A percentile compares a stretch with the other conserved stretches of the same genome.
Evolutionary conservation across 2,113 vertebrate species (phyloP).

Genomic region (Conger conger): DNA sequence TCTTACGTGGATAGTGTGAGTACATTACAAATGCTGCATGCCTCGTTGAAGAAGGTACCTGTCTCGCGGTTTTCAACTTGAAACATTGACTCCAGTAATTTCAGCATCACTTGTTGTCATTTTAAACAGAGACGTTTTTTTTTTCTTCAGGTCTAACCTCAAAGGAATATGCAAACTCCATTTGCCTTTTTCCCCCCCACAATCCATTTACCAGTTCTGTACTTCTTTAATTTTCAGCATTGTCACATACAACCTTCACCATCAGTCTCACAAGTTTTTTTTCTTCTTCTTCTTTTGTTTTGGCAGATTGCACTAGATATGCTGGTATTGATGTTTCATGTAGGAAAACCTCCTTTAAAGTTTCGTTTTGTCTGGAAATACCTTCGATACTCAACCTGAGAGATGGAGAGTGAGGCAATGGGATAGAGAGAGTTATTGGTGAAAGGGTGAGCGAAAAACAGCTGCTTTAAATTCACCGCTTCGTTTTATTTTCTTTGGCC

Average conservation of each 20-base stretch:
- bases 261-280: conserved; percentile 17
- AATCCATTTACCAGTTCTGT: conserved; percentile 27
- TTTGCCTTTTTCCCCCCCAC: conserved; percentile 22
- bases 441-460: conserved; percentile 15
- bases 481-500: conserved; percentile 20
- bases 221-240: conserved; percentile 33
- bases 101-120: conserved; percentile 37
- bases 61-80: conserved; percentile 22
- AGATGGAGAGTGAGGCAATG: conserved; percentile 13
- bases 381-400: conserved; percentile 37
- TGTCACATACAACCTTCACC: conserved; percentile 32
- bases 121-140: conserved; percentile 28
- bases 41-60: conserved; percentile 31
- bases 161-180: conserved; percentile 56
- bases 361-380: conserved; percentile 44
- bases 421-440: neutral
- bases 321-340: conserved; percentile 48
- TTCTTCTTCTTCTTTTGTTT: conserved; percentile 19
- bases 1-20: conserved; percentile 29
- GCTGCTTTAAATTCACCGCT: conserved; percentile 35
- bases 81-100: conserved; percentile 30
- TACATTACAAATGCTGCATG: conserved; percentile 7
- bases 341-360: conserved; percentile 36
- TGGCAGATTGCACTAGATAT: conserved; percentile 56
- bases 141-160: conserved; percentile 34